Conservation (phyloP, 2,113 vertebrate genomes). For the Paracanthobrama guichenoti region DNA sequence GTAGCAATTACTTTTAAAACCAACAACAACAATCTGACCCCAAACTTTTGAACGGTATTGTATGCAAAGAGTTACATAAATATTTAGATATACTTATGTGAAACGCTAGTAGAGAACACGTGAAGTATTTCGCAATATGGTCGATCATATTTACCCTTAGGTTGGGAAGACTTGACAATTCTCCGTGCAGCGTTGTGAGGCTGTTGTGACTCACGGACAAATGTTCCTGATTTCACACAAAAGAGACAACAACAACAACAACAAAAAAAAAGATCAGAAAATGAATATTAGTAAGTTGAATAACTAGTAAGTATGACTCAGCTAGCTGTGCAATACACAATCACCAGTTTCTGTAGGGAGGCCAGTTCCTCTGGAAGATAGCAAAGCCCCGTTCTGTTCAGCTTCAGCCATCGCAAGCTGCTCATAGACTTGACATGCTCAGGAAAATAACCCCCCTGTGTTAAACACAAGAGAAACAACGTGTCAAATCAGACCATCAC, state of each 20-base stretch:
- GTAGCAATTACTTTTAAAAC: neutral
- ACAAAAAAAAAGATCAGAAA: neutral
- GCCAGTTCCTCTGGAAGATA: constrained; percentile 96
- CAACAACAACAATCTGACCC: neutral
- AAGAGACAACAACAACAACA: neutral
- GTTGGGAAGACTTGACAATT: constrained; percentile 91
- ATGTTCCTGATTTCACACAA: constrained; percentile 82
- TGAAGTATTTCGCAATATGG: neutral
- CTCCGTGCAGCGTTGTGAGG: constrained; percentile 93
- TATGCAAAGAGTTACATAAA: neutral
- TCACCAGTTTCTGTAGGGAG: constrained; percentile 96
- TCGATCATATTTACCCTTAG: constrained; percentile 80
- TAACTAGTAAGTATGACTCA: too few relatives aligned
- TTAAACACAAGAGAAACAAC: neutral
- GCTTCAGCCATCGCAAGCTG: constrained; percentile 96
- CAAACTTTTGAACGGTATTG: neutral
- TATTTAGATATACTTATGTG: neutral
- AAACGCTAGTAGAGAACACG: neutral
- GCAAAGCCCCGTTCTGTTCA: constrained; percentile 93
- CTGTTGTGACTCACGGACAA: constrained; percentile 97
- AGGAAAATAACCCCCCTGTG: constrained; percentile 92
- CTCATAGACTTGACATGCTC: constrained; percentile 96
- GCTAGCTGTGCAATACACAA: neutral
- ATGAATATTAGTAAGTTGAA: neutral
- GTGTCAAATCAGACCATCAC: neutral